These are phyloP conservation scores for Pygoscelis adeliae DNA, from an alignment of 2,113 vertebrate species.

Conservation along the genomic window DNA sequence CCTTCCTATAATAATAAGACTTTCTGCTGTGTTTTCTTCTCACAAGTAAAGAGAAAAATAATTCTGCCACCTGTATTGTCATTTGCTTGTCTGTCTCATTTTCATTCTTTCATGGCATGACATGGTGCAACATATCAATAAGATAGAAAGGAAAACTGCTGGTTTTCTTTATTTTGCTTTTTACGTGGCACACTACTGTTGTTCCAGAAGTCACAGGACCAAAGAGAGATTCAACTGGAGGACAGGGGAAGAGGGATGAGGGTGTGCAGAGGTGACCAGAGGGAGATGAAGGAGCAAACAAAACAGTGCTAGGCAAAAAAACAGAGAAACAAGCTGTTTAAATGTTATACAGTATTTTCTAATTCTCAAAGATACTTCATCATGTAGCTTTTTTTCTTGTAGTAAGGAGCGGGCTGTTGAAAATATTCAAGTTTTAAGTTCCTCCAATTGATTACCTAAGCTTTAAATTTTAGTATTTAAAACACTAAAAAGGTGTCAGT, in stretches of 20 bases:
- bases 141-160: background rate
- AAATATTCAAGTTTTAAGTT: background rate
- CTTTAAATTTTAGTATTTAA: background rate
- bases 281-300: background rate
- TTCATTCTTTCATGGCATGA: slow-evolving; percentile 19
- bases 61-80: slow-evolving; percentile 38
- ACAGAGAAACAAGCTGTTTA: background rate
- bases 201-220: background rate
- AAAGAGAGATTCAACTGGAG: background rate
- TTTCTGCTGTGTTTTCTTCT: slow-evolving; percentile 58
- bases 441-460: background rate
- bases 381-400: background rate
- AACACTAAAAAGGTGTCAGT: background rate
- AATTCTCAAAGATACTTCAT: background rate
- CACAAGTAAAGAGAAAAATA: slow-evolving; percentile 38
- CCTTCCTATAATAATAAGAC: slow-evolving; percentile 58
- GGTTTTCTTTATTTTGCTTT: background rate
- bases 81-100: slow-evolving; percentile 45
- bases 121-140: background rate
- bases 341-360: background rate
- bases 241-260: background rate
- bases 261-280: background rate
- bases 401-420: background rate
- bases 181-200: background rate
- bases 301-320: background rate